Percentiles rank a stretch among this genome's conserved stretches.
Conservation (phyloP, 2,797 vertebrate species). For the Poliocrania exsul region DNA sequence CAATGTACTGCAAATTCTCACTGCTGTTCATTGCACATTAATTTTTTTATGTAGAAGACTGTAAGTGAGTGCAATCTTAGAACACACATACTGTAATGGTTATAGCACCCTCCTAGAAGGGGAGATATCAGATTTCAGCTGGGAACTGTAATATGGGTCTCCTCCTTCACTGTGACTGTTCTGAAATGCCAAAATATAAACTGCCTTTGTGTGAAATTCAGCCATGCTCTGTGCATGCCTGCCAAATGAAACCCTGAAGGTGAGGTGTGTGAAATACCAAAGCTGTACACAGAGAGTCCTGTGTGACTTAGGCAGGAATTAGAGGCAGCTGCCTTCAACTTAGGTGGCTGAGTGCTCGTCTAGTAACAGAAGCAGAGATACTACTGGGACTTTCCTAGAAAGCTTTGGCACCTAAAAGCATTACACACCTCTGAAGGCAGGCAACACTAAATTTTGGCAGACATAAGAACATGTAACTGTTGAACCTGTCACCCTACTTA, state of each 20-base stretch:
- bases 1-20: not conserved
- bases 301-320: not conserved
- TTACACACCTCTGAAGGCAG: not conserved
- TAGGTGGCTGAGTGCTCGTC: not conserved
- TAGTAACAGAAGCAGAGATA: not conserved
- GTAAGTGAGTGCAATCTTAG: not conserved
- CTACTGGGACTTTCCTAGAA: not conserved
- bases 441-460: not conserved
- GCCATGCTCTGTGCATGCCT: not conserved
- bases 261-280: not conserved
- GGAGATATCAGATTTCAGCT: not conserved
- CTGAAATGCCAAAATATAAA: not conserved
- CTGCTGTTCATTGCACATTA: not conserved
- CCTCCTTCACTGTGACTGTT: not conserved
- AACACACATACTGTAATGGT: not conserved
- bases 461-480: not conserved
- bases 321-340: not conserved
- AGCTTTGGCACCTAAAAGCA: not conserved
- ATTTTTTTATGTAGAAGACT: not conserved
- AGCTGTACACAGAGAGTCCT: not conserved
- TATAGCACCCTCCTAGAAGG: not conserved
- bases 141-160: not conserved
- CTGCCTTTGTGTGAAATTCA: not conserved
- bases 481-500: not conserved
- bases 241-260: conserved; percentile 15